phyloP scores from a whole-genome alignment of 2,113 vertebrate genomes.

The Mirza zaza region DNA sequence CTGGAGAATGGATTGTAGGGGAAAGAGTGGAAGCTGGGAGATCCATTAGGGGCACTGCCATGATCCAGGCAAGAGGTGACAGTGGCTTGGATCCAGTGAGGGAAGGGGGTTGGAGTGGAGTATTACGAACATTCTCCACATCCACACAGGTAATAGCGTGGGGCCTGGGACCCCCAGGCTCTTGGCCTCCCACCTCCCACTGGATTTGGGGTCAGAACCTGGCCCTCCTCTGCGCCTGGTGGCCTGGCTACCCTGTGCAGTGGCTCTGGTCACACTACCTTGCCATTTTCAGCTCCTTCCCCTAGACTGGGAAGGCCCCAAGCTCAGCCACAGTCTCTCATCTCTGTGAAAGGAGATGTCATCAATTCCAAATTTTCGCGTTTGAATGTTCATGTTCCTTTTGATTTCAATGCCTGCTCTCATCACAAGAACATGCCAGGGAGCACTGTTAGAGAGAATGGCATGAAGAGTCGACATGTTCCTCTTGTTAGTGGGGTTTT shows the following conservation, averaged over 20 bases:
- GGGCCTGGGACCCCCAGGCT: background rate
- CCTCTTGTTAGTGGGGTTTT: background rate
- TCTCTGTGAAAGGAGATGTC: background rate
- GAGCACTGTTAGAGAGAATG: background rate
- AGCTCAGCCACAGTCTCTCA: background rate
- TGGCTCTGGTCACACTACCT: background rate
- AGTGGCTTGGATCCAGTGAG: background rate
- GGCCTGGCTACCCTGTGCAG: fast-evolving
- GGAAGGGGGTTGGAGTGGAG: background rate
- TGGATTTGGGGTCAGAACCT: background rate
- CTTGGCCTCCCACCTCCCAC: background rate
- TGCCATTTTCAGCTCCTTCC: background rate
- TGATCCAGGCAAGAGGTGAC: background rate
- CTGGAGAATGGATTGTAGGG: background rate
- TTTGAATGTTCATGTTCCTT: background rate
- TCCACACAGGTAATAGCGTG: background rate
- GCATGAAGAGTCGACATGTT: background rate
- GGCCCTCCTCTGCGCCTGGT: background rate
- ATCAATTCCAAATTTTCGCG: background rate
- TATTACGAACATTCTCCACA: background rate
- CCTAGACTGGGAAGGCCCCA: background rate
- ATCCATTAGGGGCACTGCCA: background rate
- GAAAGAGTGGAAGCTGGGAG: too few relatives aligned
- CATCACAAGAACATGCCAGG: background rate
- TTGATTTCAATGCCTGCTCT: background rate